Percentiles rank a stretch among this genome's conserved stretches.
phyloP scores from a whole-genome alignment of 2,888 invertebrate species.

The Cerastis leucographa region DNA sequence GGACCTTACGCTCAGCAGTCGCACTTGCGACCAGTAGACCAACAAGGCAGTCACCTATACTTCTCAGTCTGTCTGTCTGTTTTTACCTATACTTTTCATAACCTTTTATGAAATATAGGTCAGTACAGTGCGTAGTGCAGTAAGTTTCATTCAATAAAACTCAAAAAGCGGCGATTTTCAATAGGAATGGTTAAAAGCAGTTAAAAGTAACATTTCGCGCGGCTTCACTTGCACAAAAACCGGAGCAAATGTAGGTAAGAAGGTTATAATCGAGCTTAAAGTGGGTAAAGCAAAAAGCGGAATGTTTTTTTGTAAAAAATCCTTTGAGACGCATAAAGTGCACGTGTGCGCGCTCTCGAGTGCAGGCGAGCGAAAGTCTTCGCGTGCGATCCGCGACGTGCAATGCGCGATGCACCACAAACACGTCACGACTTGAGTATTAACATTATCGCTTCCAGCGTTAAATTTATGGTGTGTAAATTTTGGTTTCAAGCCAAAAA shows the following conservation, averaged over 20 bases:
- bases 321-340: conserved; percentile 86
- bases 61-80: no score
- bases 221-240: conserved; percentile 83
- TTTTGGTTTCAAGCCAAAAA: neutral
- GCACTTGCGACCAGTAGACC: no score
- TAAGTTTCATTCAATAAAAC: conserved; percentile 10
- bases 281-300: conserved; percentile 90
- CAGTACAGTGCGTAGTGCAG: conserved; percentile 44
- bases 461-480: conserved; percentile 7
- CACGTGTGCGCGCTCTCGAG: conserved; percentile 86
- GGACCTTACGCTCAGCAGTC: no score
- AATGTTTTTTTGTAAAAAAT: conserved; percentile 90
- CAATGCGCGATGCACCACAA: conserved; percentile 64
- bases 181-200: conserved; percentile 63
- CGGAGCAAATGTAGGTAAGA: conserved; percentile 90
- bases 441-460: conserved; percentile 36
- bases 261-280: conserved; percentile 90
- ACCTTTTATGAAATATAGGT: conserved; percentile 44
- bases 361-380: conserved; percentile 80
- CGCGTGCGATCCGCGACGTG: conserved; percentile 73
- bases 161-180: conserved; percentile 49
- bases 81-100: neutral
- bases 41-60: no score
- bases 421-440: conserved; percentile 49
- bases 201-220: conserved; percentile 66